Base-by-base conservation (phyloP, 2,797 vertebrate species). In the Poecilia wingei region DNA sequence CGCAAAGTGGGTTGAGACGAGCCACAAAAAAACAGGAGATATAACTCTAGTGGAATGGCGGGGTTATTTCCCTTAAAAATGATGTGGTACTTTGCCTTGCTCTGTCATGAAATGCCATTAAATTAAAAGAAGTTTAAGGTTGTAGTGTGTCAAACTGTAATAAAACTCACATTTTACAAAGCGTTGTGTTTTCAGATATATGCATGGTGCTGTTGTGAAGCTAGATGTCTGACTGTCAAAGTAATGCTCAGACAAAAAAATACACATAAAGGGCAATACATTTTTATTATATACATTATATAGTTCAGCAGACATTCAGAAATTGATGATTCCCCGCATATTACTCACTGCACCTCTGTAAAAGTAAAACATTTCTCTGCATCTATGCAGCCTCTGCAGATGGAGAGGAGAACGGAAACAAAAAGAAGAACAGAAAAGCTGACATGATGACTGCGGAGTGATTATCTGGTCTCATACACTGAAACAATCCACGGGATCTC, bases 381-480 rank as follows among this genome's bases (percentile, higher is more conserved):
- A 87, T 92, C 88, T 82, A 91, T 89, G 87, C 79, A 64, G 84
- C 81, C 84, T 71, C 74, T 84, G 83, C 78, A 89, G 82, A 84
- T 18, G 46, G 72, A 84, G 83, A 70, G 77, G 4, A 76, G 79
- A 79, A 36, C 28, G 8, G 3, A 6, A 20, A 16, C 18, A 45
- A 55, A 46, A 51, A 74, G 8, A 22, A 51, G 49, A 51, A 66
- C 46, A 84, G 73, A 82, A 87, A 73, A 84, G 84, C 83, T 82
- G 91, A 90, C 85, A 91, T 88, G 90, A 90, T 89, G 91, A 90
- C 87, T 92, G 89, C 85, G 72, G 87, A 88, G 89, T 91, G 92
- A 93, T 93, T 91, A 92, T 93, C 91, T 88, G 89, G 83, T 92
- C 90, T 93, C 89, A 86, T 89, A 88, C 90, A 80, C 92, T 87